A percentile compares a stretch with the other conserved stretches of the same genome.
These are phyloP conservation scores for Casuarius casuarius DNA, from an alignment of 2,113 vertebrate species.

Conservation along the genomic window DNA sequence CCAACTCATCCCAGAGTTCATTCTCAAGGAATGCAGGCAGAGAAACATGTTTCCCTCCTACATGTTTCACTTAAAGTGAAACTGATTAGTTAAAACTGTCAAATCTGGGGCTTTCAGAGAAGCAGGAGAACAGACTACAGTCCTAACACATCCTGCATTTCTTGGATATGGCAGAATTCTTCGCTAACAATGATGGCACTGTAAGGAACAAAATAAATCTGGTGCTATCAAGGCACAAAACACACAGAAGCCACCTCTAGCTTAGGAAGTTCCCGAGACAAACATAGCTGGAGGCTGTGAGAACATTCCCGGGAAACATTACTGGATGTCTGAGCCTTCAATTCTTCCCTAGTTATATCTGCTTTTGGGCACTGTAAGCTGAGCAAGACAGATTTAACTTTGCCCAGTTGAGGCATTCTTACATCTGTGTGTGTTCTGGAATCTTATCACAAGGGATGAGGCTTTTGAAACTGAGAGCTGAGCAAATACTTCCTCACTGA, in stretches of 20 bases:
- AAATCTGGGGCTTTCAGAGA: neutral
- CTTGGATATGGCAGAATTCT: neutral
- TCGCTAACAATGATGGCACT: fast-evolving
- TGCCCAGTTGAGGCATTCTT: neutral
- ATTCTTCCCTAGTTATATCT: neutral
- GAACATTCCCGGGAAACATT: neutral
- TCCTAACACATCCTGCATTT: neutral
- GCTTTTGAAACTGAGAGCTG: neutral
- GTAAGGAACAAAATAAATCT: too few relatives aligned
- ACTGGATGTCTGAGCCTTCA: fast-evolving
- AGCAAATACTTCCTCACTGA: conserved; percentile 11
- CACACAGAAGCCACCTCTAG: neutral
- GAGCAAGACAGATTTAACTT: neutral
- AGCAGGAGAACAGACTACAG: neutral
- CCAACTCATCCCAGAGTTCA: neutral
- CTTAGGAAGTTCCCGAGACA: neutral
- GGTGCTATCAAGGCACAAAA: neutral
- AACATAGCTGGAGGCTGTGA: neutral
- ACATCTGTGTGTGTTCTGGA: conserved; percentile 24
- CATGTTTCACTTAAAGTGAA: neutral
- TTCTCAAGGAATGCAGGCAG: neutral
- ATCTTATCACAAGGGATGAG: neutral
- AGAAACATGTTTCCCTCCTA: neutral
- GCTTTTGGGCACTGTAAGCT: neutral
- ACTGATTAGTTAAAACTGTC: neutral